phyloP scores from a whole-genome alignment of 35 echinoderm and acorn worm genomes.

The Amphiura filiformis region DNA sequence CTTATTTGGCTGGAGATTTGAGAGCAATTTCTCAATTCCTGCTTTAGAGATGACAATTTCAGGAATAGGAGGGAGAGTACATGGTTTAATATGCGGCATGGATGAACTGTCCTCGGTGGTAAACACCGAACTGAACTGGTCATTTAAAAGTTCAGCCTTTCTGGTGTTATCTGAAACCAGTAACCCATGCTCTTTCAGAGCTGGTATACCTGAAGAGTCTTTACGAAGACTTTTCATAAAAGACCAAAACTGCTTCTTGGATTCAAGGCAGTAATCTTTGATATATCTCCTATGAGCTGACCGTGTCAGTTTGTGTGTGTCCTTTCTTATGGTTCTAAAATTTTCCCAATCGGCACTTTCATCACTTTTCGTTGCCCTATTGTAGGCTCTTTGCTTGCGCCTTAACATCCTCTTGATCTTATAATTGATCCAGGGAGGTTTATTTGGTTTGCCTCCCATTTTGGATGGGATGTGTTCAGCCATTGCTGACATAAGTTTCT shows the following conservation, averaged over 20 bases:
- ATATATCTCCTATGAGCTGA: constrained; percentile 15
- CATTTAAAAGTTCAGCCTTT: constrained; percentile 33
- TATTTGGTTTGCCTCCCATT: background rate
- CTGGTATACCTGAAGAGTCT: constrained; percentile 17
- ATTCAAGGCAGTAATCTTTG: constrained; percentile 22
- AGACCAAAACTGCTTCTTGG: constrained; percentile 40
- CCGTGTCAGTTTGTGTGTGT: constrained; percentile 6
- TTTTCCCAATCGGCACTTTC: background rate
- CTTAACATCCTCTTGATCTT: background rate
- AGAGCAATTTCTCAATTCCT: background rate
- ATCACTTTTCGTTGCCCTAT: background rate
- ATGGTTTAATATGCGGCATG: background rate
- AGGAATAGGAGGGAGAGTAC: background rate
- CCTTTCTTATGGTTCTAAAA: constrained; percentile 25
- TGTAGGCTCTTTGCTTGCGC: background rate
- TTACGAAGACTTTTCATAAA: constrained; percentile 27
- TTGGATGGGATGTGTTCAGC: background rate
- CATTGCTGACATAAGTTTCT: background rate
- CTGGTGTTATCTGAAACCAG: background rate
- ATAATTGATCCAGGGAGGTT: background rate
- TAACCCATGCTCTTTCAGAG: constrained; percentile 14
- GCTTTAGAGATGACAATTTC: background rate
- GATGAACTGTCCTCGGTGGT: background rate
- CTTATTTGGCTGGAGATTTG: background rate
- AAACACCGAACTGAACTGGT: constrained; percentile 20